These are phyloP conservation scores for Piliocolobus tephrosceles DNA, from an alignment of 2,113 vertebrate genomes.

Conservation along the genomic window DNA sequence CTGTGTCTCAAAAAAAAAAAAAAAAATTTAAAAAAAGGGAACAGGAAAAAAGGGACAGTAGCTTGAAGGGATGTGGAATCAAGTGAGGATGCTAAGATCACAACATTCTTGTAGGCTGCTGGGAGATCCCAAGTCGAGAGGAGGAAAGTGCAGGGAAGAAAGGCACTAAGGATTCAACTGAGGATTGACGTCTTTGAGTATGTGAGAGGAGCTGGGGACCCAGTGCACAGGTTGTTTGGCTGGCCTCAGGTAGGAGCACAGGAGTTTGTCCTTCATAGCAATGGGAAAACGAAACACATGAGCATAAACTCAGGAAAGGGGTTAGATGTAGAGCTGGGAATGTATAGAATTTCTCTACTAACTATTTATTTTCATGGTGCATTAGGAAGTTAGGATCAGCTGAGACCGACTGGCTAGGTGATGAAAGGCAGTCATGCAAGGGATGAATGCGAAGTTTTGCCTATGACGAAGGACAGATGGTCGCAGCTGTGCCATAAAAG, in stretches of 20 bases:
- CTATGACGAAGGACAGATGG: not conserved
- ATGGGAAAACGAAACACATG: not conserved
- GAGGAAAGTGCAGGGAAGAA: not conserved
- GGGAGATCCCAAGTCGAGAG: not conserved
- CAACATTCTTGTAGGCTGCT: not conserved
- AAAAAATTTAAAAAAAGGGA: no score
- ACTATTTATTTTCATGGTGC: not conserved
- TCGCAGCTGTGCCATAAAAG: not conserved
- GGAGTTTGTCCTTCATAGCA: not conserved
- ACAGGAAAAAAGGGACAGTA: not conserved
- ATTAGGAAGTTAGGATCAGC: not conserved
- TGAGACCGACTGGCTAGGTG: not conserved
- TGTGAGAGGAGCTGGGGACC: not conserved
- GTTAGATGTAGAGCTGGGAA: not conserved
- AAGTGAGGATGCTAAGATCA: not conserved
- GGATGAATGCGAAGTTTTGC: not conserved
- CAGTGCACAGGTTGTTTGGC: not conserved
- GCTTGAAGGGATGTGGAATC: not conserved
- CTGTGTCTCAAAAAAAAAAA: no score
- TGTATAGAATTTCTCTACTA: not conserved
- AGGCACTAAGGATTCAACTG: not conserved
- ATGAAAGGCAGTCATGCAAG: not conserved
- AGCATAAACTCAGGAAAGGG: not conserved
- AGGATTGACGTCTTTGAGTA: not conserved
- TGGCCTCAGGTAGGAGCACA: not conserved